Conservation (phyloP, 2,888 invertebrate genomes). For the Polymixis lichenea region DNA sequence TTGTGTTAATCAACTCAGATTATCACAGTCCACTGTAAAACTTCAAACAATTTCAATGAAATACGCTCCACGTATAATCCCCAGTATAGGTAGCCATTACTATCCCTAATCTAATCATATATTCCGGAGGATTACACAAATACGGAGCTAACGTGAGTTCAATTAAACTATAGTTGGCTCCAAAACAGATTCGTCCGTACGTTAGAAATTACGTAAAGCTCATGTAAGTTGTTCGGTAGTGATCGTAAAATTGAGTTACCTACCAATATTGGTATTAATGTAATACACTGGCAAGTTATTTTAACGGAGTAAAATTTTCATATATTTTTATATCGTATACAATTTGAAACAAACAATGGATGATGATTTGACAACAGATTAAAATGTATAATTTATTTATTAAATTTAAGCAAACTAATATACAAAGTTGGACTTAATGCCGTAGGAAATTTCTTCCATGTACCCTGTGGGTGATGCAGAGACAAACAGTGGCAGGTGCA, state of each 20-base stretch:
- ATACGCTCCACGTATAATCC: constrained; percentile 7
- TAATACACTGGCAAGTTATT: neutral
- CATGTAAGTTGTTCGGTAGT: constrained; percentile 11
- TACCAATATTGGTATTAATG: constrained; percentile 5
- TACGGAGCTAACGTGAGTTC: constrained; percentile 58
- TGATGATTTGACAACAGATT: neutral
- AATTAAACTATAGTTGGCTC: constrained; percentile 59
- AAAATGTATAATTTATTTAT: neutral
- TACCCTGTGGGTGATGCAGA: neutral
- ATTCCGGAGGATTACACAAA: constrained; percentile 63
- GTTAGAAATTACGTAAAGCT: constrained; percentile 46
- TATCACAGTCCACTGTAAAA: neutral
- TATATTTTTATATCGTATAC: neutral
- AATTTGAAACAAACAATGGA: too few relatives aligned
- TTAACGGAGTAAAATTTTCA: neutral
- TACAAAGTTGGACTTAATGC: too few relatives aligned
- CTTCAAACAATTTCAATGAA: constrained; percentile 4
- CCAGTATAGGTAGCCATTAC: constrained; percentile 2
- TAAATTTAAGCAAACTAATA: neutral
- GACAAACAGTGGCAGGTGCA: neutral
- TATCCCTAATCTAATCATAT: constrained; percentile 53
- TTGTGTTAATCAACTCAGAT: neutral
- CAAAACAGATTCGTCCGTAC: constrained; percentile 53
- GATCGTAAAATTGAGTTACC: constrained; percentile 22
- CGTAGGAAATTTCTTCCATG: neutral